Base-by-base conservation (phyloP, 1,140 invertebrate genomes). In the Sinella curviseta region DNA sequence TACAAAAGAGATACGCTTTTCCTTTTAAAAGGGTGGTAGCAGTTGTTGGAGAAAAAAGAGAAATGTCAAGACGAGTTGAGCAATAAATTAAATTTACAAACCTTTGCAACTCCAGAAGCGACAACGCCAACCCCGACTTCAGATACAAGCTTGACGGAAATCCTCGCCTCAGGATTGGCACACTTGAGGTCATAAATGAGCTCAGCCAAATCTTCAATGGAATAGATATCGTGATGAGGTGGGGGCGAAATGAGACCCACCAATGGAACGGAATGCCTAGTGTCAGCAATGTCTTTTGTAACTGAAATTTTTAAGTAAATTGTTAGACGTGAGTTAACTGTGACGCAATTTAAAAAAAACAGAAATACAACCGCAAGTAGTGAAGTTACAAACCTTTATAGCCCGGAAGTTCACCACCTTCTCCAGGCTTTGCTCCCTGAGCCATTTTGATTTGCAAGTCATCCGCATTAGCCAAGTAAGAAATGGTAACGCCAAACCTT, bases 171-270 rank as follows among this genome's bases (percentile, higher is more conserved):
- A 0, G 98, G 98, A 90, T 99, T 99, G 60, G 97, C 94, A 86
- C 95, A 97, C 87, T 99, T 99, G 65, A 99, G 89, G 88, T 99
- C 98, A 85, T 99, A 99, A 85, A 99, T 99, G 48, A 99, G 89
- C 89, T 99, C 96, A 0, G 97, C 96, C 83, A 99, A 89, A 90
- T 99, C 98, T 88, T 99, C 98, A 85, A 99, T 99, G 39, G 96
- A 98, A 88, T 99, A 99, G 87, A 99, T 99, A 86, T 99, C 97
- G 87, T 99, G 98, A 89, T 99, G 98, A 4, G 98, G 98, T 4
- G 98, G 97, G 36, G 98, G 98, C 0, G 97, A 99, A 85, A 99
- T 99, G 0, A 99, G 88, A 74, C 98, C 98, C n/a, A 99, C 98
- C 8, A 97, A 97, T 4, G 97, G 90, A 1, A 99, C 96, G 0